Conservation (phyloP, 2,797 vertebrate species). For the Poecilia velifera region DNA sequence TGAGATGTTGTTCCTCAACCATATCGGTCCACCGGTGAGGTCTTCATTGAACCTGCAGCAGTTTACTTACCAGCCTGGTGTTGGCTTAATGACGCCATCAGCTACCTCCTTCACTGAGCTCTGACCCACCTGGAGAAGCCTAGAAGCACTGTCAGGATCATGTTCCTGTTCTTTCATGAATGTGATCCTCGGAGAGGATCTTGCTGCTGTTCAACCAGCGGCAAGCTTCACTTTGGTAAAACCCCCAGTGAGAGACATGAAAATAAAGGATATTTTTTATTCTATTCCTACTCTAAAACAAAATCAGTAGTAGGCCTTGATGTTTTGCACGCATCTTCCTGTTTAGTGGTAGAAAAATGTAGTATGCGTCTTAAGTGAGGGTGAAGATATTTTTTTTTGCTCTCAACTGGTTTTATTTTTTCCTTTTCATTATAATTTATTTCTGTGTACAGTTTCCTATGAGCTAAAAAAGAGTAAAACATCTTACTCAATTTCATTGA, state of each 20-base stretch:
- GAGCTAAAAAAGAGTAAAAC: constrained; percentile 23
- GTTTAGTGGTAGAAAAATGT: not conserved
- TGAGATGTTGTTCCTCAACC: not conserved
- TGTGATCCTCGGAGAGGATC: not conserved
- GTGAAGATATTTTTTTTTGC: constrained; percentile 15
- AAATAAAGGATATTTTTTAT: not conserved
- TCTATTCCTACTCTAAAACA: not conserved
- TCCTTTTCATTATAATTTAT: constrained; percentile 13
- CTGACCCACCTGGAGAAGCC: not conserved
- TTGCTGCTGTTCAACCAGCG: not conserved
- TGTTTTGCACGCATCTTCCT: not conserved
- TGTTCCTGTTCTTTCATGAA: not conserved
- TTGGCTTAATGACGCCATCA: not conserved
- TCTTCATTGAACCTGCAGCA: not conserved
- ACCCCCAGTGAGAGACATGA: not conserved
- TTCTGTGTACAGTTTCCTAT: constrained; percentile 19
- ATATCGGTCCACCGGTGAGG: not conserved
- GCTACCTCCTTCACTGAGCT: not conserved
- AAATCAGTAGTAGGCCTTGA: not conserved
- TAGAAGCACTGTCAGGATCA: not conserved
- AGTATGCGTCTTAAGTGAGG: not conserved
- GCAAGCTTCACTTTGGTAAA: not conserved
- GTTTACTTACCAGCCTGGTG: not conserved
- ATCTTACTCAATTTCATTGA: constrained; percentile 43
- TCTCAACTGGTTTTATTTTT: constrained; percentile 21